Evolutionary conservation across 2,888 invertebrate genomes (phyloP), one percentile per base, ranked within the genome.

Genomic region (Pandemis corylana): DNA sequence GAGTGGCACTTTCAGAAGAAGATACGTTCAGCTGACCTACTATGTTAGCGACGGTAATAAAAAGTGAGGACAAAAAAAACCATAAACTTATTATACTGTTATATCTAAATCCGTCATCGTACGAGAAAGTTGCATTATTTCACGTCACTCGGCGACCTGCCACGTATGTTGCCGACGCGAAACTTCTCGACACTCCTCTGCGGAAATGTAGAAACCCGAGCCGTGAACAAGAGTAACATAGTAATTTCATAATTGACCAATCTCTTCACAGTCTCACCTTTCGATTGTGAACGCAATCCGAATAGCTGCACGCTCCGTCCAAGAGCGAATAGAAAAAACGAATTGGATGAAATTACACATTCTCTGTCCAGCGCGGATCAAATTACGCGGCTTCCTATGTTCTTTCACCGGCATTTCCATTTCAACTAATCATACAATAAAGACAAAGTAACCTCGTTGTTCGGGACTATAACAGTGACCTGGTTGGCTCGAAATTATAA

Each of bases 331-430:
- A 78, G 85, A 87, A 83, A 83, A 82, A 84, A 83, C 79, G 86
- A 89, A 90, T 90, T 89, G 84, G 87, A 89, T 89, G 83, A 87
- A 91, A 91, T 91, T 90, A 91, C 88, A 89, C 86, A 88, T 90
- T 87, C 86, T 83, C 82, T 77, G 77, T 77, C 77, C 74, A 79
- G 76, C 79, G 81, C 78, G 77, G 80, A 82, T 87, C 84, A 85
- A 89, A 90, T 90, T 89, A 87, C 87, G 62, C 78, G 77, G 76
- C 84, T 84, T 83, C 84, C 85, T 84, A 77, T 82, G 81, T 84
- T 87, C 87, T 87, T 86, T 87, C 86, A 85, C 85, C 82, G 77
- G 72, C 51, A 76, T 85, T 86, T 85, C 83, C 81, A 83, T 86
- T 85, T 83, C 81, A 80, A 80, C 81, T 77, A 80, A 81, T 80